Evolutionary conservation across 2,888 invertebrate genomes (phyloP).

Genomic region (Doris montereyensis): DNA sequence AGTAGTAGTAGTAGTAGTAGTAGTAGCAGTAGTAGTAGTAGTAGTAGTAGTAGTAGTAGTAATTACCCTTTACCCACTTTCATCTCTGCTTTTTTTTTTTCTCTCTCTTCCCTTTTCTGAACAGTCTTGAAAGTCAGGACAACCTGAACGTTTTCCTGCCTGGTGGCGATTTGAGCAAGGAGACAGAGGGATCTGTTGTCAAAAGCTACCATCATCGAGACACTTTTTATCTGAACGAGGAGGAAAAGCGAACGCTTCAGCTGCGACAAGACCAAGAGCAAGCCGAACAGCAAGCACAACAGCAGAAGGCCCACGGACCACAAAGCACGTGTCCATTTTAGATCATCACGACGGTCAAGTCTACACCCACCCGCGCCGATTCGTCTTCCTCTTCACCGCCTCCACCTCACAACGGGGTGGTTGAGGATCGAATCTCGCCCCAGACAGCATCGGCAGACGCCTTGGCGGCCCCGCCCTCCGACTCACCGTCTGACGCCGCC

Average conservation of each 20-base stretch:
- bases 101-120: constrained; percentile 33
- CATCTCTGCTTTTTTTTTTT: not conserved
- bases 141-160: constrained; percentile 98
- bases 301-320: constrained; percentile 25
- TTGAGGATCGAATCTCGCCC: constrained; percentile 49
- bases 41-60: constrained; percentile 18
- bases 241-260: constrained; percentile 46
- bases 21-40: constrained; percentile 18
- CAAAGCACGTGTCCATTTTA: constrained; percentile 29
- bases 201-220: constrained; percentile 72
- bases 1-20: constrained; percentile 10
- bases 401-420: constrained; percentile 27
- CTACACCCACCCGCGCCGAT: not conserved
- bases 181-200: constrained; percentile 97
- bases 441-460: constrained; percentile 25
- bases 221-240: constrained; percentile 64
- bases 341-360: constrained; percentile 21
- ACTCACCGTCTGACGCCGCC: constrained; percentile 31
- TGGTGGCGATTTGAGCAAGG: constrained; percentile 93
- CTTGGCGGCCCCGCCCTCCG: constrained; percentile 28
- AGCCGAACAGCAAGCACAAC: constrained; percentile 1
- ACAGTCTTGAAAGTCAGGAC: constrained; percentile 95
- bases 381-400: not conserved
- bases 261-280: constrained; percentile 33
- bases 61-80: not conserved